Conservation (phyloP, 2,888 invertebrate species). For the Drosophila fungiperda region DNA sequence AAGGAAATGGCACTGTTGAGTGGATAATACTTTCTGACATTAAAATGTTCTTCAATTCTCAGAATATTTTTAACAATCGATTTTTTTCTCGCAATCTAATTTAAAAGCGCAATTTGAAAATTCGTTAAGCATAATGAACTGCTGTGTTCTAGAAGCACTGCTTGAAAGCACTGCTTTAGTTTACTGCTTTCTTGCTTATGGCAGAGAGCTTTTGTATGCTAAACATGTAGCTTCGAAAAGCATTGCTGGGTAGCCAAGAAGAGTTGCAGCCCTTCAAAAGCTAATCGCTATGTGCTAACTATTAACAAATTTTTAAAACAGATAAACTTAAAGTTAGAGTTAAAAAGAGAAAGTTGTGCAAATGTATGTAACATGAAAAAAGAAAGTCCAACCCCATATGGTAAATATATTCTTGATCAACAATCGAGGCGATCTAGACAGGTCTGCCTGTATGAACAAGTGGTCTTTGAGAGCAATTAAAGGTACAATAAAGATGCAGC, state of each 20-base stretch:
- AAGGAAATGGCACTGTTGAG: not conserved
- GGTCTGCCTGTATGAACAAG: not conserved
- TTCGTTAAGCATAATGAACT: not conserved
- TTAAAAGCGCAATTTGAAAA: slow-evolving; percentile 5
- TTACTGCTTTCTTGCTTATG: not conserved
- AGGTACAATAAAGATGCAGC: not conserved
- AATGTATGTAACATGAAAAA: not conserved
- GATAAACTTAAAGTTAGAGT: no score
- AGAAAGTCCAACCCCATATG: not conserved
- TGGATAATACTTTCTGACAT: not conserved
- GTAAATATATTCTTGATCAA: not conserved
- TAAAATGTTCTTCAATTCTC: not conserved
- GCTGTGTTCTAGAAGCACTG: slow-evolving; percentile 1
- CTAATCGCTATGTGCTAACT: slow-evolving; percentile 9
- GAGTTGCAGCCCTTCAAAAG: not conserved
- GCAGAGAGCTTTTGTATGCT: not conserved
- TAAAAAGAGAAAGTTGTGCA: not conserved
- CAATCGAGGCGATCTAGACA: not conserved
- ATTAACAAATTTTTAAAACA: no score
- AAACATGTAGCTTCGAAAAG: not conserved
- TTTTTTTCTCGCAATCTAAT: not conserved
- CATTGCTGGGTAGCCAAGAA: not conserved
- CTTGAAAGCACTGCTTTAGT: slow-evolving; percentile 21
- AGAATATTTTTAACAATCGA: not conserved
- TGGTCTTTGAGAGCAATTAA: not conserved